phyloP scores from a whole-genome alignment of 1,140 invertebrate species.

The Orchestia grillus region DNA sequence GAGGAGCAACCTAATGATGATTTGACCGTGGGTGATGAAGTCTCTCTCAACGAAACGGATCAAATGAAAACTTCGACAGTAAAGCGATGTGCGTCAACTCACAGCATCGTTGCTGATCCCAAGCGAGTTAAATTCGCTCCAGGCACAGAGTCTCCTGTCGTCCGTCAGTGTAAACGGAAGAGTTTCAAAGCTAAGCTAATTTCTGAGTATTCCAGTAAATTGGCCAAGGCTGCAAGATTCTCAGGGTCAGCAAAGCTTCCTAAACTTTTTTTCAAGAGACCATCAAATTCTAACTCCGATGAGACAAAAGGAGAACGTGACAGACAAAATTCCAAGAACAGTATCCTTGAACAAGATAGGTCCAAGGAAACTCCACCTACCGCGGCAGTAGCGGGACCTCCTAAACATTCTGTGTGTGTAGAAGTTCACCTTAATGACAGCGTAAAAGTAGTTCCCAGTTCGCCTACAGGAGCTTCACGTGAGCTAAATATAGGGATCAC shows the following conservation, averaged over 20 bases:
- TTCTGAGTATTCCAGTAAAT: constrained; percentile 40
- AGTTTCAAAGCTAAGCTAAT: constrained; percentile 35
- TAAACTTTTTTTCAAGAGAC: not conserved
- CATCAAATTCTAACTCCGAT: not conserved
- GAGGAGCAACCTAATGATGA: not conserved
- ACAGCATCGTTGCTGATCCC: not conserved
- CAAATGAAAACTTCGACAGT: not conserved
- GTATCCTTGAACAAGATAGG: not conserved
- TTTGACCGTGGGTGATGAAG: not conserved
- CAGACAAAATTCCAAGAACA: constrained; percentile 2
- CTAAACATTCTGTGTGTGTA: not conserved
- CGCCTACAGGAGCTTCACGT: not conserved
- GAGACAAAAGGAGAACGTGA: not conserved
- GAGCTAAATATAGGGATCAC: not conserved
- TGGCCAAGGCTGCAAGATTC: constrained; percentile 11
- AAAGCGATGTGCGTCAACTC: not conserved
- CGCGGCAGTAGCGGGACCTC: not conserved
- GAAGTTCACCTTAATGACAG: not conserved
- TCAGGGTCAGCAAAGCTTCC: not conserved
- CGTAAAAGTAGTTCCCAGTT: not conserved
- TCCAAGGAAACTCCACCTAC: not conserved
- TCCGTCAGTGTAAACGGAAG: constrained; percentile 31
- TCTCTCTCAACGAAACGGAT: constrained; percentile 13
- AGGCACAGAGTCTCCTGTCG: constrained; percentile 16
- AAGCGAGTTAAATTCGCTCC: constrained; percentile 31